Evolutionary conservation across 2,113 vertebrate genomes (phyloP).

Genomic region (Micronycteris hirsuta): DNA sequence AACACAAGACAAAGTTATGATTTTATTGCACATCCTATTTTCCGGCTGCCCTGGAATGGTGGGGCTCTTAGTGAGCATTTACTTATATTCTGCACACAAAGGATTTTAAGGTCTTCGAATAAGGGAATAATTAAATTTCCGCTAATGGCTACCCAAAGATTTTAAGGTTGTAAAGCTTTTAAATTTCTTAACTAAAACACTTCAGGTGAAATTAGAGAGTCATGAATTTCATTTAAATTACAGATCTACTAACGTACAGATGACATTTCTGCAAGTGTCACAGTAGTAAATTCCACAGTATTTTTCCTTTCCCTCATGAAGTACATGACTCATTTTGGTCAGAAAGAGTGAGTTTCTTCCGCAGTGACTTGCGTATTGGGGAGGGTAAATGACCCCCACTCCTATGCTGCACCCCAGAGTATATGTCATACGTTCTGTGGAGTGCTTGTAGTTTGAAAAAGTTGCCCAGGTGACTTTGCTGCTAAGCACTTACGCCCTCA

Average conservation of each 20-base stretch:
- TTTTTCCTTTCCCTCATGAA: neutral
- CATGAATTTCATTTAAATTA: neutral
- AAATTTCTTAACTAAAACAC: neutral
- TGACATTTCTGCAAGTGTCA: neutral
- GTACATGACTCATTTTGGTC: neutral
- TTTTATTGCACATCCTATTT: neutral
- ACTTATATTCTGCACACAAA: neutral
- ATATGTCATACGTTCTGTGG: neutral
- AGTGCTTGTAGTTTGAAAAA: neutral
- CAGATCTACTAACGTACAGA: neutral
- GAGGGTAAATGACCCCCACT: neutral
- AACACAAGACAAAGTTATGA: neutral
- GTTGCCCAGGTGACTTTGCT: neutral
- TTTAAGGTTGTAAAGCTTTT: neutral
- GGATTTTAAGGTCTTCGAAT: neutral
- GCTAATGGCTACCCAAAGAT: neutral
- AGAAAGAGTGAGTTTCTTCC: neutral
- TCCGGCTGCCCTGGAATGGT: neutral
- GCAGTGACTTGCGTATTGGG: neutral
- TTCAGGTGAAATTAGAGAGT: neutral
- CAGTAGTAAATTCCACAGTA: neutral
- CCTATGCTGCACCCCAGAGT: neutral
- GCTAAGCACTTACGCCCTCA: neutral
- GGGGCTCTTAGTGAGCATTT: neutral
- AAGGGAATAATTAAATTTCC: conserved; percentile 1